Evolutionary conservation across 35 echinoderm and acorn worm genomes (phyloP).

Genomic region (Eucidaris tribuloides): DNA sequence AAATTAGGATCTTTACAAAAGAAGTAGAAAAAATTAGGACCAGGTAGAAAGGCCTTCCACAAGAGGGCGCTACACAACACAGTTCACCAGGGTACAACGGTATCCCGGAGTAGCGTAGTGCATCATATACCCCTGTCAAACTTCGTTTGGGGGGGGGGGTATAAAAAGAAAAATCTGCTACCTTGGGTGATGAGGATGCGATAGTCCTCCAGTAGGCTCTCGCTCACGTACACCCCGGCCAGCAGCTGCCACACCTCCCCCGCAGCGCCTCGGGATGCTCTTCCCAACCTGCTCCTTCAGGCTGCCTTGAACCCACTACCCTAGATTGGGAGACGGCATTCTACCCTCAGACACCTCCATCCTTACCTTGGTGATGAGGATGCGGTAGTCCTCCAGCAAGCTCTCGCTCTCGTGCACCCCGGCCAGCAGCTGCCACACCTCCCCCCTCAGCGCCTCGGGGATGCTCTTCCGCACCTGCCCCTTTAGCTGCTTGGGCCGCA

Average conservation of each 20-base stretch:
- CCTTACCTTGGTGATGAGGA: slow-evolving; percentile 89
- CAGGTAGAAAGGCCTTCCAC: no score
- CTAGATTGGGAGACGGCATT: no score
- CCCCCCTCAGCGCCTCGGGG: slow-evolving; percentile 86
- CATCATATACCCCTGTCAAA: no score
- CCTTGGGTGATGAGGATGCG: slow-evolving; percentile 81
- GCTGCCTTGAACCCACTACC: no score
- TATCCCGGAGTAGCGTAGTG: no score
- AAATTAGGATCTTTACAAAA: no score
- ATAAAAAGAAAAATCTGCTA: no score
- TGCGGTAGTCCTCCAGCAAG: slow-evolving; percentile 78
- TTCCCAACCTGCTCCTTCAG: slow-evolving; percentile 76
- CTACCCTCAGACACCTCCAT: no score
- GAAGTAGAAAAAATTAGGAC: no score
- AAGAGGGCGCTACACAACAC: no score
- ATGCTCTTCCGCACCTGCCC: slow-evolving; percentile 81
- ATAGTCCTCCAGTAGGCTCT: slow-evolving; percentile 80
- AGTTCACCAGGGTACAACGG: no score
- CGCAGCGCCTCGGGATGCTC: slow-evolving; percentile 83
- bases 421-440: slow-evolving; percentile 94
- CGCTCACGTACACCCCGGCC: slow-evolving; percentile 78
- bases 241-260: slow-evolving; percentile 95
- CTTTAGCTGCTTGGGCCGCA: slow-evolving; percentile 78
- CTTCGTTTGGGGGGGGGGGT: no score
- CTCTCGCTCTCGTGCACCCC: slow-evolving; percentile 81